Conservation (phyloP, 1,140 invertebrate genomes). For the Sycophila sp. region DNA sequence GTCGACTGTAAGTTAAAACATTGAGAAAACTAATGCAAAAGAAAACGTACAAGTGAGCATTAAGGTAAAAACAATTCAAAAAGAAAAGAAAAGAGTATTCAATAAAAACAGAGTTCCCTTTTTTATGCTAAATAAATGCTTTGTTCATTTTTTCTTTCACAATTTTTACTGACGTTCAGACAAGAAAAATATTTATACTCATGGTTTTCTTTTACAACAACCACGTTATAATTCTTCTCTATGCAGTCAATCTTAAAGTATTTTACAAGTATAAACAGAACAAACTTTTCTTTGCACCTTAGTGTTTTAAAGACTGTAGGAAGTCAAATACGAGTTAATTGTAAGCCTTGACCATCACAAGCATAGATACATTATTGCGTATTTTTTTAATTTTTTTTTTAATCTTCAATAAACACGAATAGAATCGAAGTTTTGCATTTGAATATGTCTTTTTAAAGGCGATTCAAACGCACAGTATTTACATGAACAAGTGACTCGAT, state of each 20-base stretch:
- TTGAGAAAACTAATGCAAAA: background rate
- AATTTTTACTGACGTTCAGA: background rate
- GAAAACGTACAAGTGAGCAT: background rate
- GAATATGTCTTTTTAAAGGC: background rate
- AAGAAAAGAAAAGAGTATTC: background rate
- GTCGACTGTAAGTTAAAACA: background rate
- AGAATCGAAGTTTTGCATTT: background rate
- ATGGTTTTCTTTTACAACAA: too few relatives aligned
- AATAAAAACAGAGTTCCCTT: background rate
- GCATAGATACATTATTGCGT: background rate
- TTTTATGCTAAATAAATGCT: background rate
- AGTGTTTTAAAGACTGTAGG: background rate
- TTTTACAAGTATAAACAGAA: conserved; percentile 8
- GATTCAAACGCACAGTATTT: conserved; percentile 16
- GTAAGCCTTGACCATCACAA: background rate
- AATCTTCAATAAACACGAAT: background rate
- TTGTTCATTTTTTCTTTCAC: background rate
- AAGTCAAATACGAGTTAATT: background rate
- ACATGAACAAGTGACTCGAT: background rate
- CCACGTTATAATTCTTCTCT: too few relatives aligned
- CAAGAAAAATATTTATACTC: background rate
- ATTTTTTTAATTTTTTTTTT: conserved; percentile 19
- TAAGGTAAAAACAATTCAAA: background rate
- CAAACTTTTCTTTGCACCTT: background rate
- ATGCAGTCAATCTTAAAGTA: background rate